These are phyloP conservation scores for Chroicocephalus ridibundus DNA, from an alignment of 2,113 vertebrate species.

Conservation along the genomic window DNA sequence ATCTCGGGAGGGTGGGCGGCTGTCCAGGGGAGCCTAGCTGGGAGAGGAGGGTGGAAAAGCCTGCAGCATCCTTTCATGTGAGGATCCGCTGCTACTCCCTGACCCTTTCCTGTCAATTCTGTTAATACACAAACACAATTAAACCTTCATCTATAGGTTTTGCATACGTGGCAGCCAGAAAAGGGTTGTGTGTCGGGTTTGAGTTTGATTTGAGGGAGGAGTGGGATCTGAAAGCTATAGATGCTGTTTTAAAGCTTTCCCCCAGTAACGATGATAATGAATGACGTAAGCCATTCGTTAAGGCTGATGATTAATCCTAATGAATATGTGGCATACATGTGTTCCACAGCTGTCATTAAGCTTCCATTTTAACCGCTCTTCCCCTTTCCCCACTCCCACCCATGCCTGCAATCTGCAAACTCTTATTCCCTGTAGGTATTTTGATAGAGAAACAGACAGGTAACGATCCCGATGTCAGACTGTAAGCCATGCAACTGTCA, in stretches of 20 bases:
- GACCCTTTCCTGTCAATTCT: not conserved
- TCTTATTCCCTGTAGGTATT: constrained; percentile 57
- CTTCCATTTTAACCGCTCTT: constrained; percentile 43
- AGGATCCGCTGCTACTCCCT: not conserved
- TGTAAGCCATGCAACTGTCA: constrained; percentile 59
- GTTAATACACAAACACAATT: not conserved
- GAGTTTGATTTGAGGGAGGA: not conserved
- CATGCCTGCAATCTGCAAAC: constrained; percentile 55
- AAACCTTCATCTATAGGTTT: not conserved
- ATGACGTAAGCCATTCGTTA: constrained; percentile 35
- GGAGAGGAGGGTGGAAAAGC: not conserved
- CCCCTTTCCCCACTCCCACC: constrained; percentile 22
- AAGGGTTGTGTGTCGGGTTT: not conserved
- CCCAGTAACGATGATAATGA: constrained; percentile 1
- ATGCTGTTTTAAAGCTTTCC: constrained; percentile 8
- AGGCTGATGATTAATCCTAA: constrained; percentile 57
- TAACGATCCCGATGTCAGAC: constrained; percentile 59
- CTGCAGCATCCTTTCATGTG: not conserved
- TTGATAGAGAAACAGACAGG: constrained; percentile 63
- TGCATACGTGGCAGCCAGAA: not conserved
- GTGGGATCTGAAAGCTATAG: constrained; percentile 2
- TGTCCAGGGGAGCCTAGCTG: not conserved
- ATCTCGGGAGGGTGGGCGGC: not conserved
- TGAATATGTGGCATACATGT: constrained; percentile 48
- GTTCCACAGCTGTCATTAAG: constrained; percentile 49